A percentile compares a stretch with the other conserved stretches of the same genome.
Conservation (phyloP, 2,888 invertebrate species). For the Caenorhabditis afra region DNA sequence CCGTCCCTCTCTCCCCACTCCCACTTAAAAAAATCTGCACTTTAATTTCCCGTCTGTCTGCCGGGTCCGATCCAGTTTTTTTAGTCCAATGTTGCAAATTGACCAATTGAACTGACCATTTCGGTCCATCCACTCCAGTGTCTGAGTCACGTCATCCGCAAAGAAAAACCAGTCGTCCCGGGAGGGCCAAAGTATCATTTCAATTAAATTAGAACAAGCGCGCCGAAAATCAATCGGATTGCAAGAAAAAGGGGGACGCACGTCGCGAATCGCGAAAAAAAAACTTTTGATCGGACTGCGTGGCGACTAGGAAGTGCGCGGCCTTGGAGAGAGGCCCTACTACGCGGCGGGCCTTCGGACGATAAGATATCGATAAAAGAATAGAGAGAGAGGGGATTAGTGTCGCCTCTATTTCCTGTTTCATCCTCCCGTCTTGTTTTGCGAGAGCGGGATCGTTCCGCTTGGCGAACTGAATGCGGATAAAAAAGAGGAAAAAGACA, state of each 20-base stretch:
- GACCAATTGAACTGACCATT: conserved; percentile 16
- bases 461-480: conserved; percentile 33
- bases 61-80: conserved; percentile 14
- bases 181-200: conserved; percentile 29
- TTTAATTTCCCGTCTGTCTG: not conserved
- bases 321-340: conserved; percentile 36
- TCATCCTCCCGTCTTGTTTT: conserved; percentile 28
- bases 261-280: conserved; percentile 2
- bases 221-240: conserved; percentile 3
- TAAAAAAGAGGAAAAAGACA: conserved; percentile 16
- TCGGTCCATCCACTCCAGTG: not conserved
- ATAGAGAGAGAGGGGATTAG: conserved; percentile 44
- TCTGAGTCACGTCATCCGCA: conserved; percentile 23
- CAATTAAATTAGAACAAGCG: not conserved
- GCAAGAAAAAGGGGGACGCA: not conserved
- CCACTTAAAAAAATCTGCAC: not conserved
- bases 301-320: conserved; percentile 46
- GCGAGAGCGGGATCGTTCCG: conserved; percentile 1
- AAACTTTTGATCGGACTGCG: conserved; percentile 27
- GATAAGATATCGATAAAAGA: conserved; percentile 49
- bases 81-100: conserved; percentile 12
- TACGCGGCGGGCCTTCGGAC: conserved; percentile 26
- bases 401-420: conserved; percentile 33
- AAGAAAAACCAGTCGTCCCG: conserved; percentile 44
- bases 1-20: too few species aligned